A percentile compares a stretch with the other conserved stretches of the same genome.
These are phyloP conservation scores for Ptilodon capucinus DNA, from an alignment of 2,888 invertebrate genomes.

Conservation along the genomic window DNA sequence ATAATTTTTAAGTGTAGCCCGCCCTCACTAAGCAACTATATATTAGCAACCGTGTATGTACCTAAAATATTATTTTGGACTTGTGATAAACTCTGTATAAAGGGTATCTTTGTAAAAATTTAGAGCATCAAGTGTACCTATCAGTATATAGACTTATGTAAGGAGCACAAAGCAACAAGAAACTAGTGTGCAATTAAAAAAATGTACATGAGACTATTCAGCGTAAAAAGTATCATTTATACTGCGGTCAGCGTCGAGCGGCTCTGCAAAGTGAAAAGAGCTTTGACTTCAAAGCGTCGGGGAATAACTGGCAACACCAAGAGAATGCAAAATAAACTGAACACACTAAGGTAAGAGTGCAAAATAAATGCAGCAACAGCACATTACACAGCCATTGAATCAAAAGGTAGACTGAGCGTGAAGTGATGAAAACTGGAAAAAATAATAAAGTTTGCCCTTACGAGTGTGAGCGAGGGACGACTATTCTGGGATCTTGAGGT, in stretches of 20 bases:
- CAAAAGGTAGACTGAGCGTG: conserved; percentile 78
- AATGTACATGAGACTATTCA: conserved; percentile 54
- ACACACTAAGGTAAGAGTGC: conserved; percentile 67
- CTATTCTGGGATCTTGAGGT: conserved; percentile 70
- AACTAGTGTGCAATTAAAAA: conserved; percentile 42
- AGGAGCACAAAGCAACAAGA: conserved; percentile 17
- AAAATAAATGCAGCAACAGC: conserved; percentile 80
- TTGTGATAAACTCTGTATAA: too few species aligned
- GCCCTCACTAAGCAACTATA: too few species aligned
- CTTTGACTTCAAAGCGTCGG: conserved; percentile 77
- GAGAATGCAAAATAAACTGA: conserved; percentile 73
- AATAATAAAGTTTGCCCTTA: conserved; percentile 65
- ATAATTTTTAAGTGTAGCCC: too few species aligned
- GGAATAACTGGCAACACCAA: conserved; percentile 71
- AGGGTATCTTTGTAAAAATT: too few species aligned
- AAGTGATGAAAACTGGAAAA: conserved; percentile 80
- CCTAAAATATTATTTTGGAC: too few species aligned
- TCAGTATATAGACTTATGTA: neutral
- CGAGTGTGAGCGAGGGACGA: conserved; percentile 47
- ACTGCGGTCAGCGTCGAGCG: conserved; percentile 67
- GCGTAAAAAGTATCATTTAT: conserved; percentile 68
- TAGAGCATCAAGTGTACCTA: neutral
- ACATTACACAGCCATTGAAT: conserved; percentile 80
- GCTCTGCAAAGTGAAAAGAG: conserved; percentile 70
- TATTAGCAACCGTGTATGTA: too few species aligned